Evolutionary conservation across 2,888 invertebrate genomes (phyloP).

Genomic region (Gastracanthus pulcherrimus): DNA sequence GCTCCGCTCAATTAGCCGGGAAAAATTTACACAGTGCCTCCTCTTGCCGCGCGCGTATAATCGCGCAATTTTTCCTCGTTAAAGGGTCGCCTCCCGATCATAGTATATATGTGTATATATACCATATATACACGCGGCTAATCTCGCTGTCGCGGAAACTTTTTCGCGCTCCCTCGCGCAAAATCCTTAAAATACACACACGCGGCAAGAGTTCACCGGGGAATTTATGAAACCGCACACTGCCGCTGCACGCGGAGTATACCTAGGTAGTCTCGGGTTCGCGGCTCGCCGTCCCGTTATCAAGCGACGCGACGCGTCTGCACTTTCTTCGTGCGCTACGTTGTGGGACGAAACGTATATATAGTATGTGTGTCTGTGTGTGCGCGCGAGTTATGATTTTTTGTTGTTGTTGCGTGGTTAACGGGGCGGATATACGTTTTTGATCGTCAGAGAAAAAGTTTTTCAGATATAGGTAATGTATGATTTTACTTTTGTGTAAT

Average conservation of each 20-base stretch:
- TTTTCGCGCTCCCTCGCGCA: not conserved
- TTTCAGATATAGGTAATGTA: too few species aligned
- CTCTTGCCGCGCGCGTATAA: not conserved
- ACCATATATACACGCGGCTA: not conserved
- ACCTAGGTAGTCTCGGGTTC: conserved; percentile 10
- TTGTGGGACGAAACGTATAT: not conserved
- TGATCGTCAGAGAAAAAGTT: too few species aligned
- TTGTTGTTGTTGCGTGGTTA: not conserved
- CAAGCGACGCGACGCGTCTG: conserved; percentile 20
- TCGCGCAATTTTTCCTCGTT: not conserved
- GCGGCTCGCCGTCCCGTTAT: conserved; percentile 22
- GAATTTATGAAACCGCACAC: conserved; percentile 42
- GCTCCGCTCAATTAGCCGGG: too few species aligned
- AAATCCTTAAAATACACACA: conserved; percentile 15
- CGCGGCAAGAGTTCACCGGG: not conserved
- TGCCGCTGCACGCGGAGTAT: not conserved
- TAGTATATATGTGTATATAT: not conserved
- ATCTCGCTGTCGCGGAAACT: too few species aligned
- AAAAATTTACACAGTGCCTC: not conserved
- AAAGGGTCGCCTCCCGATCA: too few species aligned
- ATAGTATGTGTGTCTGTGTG: not conserved
- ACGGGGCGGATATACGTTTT: not conserved
- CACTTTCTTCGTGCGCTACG: conserved; percentile 22
- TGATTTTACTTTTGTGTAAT: too few species aligned
- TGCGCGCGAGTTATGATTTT: not conserved